A percentile compares a stretch with the other conserved stretches of the same genome.
Evolutionary conservation across 2,113 vertebrate genomes (phyloP).

Genomic region (Scolopax mira): DNA sequence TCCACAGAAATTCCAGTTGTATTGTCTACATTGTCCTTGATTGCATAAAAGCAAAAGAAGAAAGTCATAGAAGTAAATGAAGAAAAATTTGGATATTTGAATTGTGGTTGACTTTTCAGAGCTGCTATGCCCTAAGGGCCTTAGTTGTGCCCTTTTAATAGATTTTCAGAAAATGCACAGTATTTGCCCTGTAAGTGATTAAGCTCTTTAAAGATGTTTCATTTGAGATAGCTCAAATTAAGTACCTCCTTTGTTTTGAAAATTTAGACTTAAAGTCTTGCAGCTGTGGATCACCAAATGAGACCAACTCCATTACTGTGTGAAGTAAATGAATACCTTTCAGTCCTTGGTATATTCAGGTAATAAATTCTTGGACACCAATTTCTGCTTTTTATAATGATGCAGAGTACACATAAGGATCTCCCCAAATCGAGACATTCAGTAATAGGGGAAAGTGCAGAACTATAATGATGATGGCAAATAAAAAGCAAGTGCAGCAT

Average conservation of each 20-base stretch:
- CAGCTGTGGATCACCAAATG: not conserved
- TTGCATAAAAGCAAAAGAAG: not conserved
- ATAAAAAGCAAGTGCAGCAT: constrained; percentile 57
- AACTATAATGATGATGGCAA: not conserved
- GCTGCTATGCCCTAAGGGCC: not conserved
- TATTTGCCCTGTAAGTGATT: not conserved
- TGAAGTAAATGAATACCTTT: not conserved
- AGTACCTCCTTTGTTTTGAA: not conserved
- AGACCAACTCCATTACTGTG: not conserved
- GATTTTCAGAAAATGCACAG: not conserved
- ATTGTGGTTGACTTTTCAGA: not conserved
- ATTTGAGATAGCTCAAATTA: not conserved
- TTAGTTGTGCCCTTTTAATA: not conserved
- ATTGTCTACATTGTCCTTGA: not conserved
- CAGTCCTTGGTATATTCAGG: not conserved
- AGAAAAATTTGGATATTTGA: not conserved
- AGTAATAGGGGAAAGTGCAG: not conserved
- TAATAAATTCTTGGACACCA: not conserved
- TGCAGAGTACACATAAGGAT: not conserved
- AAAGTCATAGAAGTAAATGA: not conserved
- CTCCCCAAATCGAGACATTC: not conserved
- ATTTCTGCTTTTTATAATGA: not conserved
- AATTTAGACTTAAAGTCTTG: not conserved
- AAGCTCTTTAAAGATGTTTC: not conserved
- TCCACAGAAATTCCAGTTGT: not conserved